Evolutionary conservation across 1,140 invertebrate genomes (phyloP).

Genomic region (Drosophila kepulauana): DNA sequence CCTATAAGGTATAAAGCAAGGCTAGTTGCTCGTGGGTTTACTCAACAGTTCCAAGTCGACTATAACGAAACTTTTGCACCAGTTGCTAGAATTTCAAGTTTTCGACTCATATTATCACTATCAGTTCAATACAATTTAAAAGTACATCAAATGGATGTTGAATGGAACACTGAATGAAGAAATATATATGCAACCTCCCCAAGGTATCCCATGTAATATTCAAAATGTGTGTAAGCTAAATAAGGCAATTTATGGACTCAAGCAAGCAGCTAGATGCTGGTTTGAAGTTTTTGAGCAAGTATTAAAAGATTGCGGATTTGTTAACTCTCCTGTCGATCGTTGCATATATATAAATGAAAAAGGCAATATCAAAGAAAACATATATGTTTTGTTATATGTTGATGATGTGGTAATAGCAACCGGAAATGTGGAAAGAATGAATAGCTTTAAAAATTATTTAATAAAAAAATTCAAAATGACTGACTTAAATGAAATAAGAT

Average conservation of each 20-base stretch:
- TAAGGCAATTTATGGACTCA: no score
- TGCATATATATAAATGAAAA: slow-evolving; percentile 66
- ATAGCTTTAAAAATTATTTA: slow-evolving; percentile 51
- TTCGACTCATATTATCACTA: background rate
- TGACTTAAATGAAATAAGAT: slow-evolving; percentile 54
- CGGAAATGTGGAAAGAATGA: background rate
- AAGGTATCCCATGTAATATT: slow-evolving; percentile 53
- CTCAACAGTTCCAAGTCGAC: background rate
- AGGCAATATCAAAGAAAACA: slow-evolving; percentile 33
- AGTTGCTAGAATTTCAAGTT: background rate
- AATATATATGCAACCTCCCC: slow-evolving; percentile 79
- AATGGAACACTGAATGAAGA: slow-evolving; percentile 82
- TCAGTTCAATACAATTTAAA: background rate
- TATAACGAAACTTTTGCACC: background rate
- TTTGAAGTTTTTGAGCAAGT: slow-evolving; percentile 43
- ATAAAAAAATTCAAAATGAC: slow-evolving; percentile 48
- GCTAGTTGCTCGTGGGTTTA: background rate
- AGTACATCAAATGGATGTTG: slow-evolving; percentile 77
- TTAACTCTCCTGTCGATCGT: slow-evolving; percentile 61
- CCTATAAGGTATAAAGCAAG: background rate
- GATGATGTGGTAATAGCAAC: slow-evolving; percentile 58
- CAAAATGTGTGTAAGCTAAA: no score
- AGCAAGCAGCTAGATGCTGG: no score
- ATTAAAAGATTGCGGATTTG: slow-evolving; percentile 64
- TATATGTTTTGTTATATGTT: slow-evolving; percentile 67